Evolutionary conservation across 2,113 vertebrate species (phyloP).

Genomic region (Scalopus aquaticus): DNA sequence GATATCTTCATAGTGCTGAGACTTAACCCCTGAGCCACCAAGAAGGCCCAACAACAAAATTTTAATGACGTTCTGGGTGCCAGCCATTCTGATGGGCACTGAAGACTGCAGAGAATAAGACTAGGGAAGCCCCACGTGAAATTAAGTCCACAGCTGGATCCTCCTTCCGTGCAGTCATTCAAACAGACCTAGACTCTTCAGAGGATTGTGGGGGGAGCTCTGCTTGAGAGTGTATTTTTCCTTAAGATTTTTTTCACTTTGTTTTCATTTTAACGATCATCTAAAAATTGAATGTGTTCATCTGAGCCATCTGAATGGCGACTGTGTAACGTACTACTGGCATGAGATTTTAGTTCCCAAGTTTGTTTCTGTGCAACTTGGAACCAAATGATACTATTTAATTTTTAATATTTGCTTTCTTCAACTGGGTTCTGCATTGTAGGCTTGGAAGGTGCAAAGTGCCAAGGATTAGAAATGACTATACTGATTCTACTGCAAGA

Average conservation of each 20-base stretch:
- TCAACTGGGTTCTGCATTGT: background rate
- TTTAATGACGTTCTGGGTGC: background rate
- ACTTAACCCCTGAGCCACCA: too few species aligned
- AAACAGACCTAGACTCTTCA: background rate
- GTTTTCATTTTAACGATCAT: slow-evolving; percentile 49
- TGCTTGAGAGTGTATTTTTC: background rate
- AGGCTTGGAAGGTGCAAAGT: background rate
- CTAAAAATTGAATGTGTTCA: background rate
- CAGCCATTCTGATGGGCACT: background rate
- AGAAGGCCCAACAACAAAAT: background rate
- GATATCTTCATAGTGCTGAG: too few species aligned
- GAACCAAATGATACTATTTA: slow-evolving; percentile 28
- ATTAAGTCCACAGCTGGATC: background rate
- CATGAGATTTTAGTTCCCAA: background rate
- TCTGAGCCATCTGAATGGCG: background rate
- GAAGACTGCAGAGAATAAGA: background rate
- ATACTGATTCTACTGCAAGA: background rate
- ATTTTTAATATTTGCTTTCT: slow-evolving; percentile 44
- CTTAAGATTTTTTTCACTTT: slow-evolving; percentile 29
- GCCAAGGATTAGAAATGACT: background rate
- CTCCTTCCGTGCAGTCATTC: background rate
- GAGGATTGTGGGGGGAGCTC: background rate
- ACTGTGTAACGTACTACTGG: background rate
- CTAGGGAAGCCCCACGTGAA: background rate
- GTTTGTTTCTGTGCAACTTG: background rate